phyloP scores from a whole-genome alignment of 1,140 invertebrate species.

The Dreissena polymorpha region DNA sequence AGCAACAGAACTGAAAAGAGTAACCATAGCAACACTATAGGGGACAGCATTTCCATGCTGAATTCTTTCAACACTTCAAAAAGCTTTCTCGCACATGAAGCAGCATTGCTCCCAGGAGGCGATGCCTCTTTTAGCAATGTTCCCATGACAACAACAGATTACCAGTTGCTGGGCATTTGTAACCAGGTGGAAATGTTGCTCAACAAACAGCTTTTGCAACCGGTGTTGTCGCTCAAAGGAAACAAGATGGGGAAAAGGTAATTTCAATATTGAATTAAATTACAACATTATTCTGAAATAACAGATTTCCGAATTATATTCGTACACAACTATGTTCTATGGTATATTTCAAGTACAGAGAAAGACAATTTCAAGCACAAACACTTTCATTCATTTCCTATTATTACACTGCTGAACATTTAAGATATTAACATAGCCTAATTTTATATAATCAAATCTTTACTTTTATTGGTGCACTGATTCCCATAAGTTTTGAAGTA shows the following conservation, averaged over 20 bases:
- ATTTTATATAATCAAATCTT: too few relatives aligned
- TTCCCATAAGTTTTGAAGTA: too few relatives aligned
- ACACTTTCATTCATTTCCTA: too few relatives aligned
- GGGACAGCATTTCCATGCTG: background rate
- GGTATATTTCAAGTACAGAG: too few relatives aligned
- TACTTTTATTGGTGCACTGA: too few relatives aligned
- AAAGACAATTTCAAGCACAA: too few relatives aligned
- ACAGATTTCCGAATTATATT: too few relatives aligned
- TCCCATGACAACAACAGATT: constrained; percentile 59
- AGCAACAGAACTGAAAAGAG: background rate
- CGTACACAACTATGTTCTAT: too few relatives aligned
- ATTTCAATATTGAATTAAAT: background rate
- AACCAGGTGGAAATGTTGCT: constrained; percentile 73
- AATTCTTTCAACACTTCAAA: constrained; percentile 16
- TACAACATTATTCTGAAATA: background rate
- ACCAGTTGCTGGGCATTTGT: constrained; percentile 70
- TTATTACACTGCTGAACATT: too few relatives aligned
- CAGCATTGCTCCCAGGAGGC: constrained; percentile 18
- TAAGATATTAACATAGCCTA: too few relatives aligned
- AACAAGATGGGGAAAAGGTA: constrained; percentile 55
- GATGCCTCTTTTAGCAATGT: background rate
- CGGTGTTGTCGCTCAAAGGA: constrained; percentile 62
- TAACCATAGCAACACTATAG: constrained; percentile 19
- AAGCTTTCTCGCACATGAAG: constrained; percentile 26
- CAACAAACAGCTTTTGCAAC: constrained; percentile 72